Percentiles rank a stretch among this genome's conserved stretches.
Conservation (phyloP, 2,113 vertebrate species). For the human (Homo sapiens) region GRCh38 chr4:75283001-75283500, state of each 20-base stretch:
- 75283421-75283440: neutral
- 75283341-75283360: constrained; percentile 21
- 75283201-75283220: constrained; percentile 3
- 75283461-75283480: neutral
- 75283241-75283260: neutral
- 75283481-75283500: neutral
- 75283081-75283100: constrained; percentile 10
- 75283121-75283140: constrained; percentile 13
- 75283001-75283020: constrained; percentile 42
- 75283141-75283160: neutral
- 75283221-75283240: neutral
- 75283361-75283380: constrained; percentile 33
- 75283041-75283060: neutral
- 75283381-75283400: neutral
- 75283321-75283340: constrained; percentile 46
- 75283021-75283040: neutral
- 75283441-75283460: constrained; percentile 32
- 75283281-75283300: neutral
- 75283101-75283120: constrained; percentile 45
- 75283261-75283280: neutral
- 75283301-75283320: constrained; percentile 31
- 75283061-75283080: neutral
- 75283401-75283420: constrained; percentile 24
- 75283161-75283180: constrained; percentile 59
- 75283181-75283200: constrained; percentile 30